Percentiles rank a stretch among this genome's conserved stretches.
Evolutionary conservation across 2,113 vertebrate species (phyloP).

Genomic region (Prochilodus magdalenae): DNA sequence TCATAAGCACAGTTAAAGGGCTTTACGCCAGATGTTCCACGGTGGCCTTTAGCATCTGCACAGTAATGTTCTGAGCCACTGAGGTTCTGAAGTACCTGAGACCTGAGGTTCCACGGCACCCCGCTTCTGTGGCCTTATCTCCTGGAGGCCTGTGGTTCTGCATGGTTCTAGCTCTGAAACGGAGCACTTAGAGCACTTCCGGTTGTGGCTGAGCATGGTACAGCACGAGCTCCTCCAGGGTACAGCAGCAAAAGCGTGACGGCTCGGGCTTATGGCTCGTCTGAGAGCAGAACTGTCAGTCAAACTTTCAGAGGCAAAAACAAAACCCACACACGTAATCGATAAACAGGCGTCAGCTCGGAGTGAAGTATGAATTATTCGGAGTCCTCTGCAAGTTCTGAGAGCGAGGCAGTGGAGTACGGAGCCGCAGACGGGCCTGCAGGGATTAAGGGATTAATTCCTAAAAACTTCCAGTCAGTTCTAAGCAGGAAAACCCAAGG

Average conservation of each 20-base stretch:
- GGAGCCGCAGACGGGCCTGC: neutral
- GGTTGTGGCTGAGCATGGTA: constrained; percentile 43
- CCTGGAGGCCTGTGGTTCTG: constrained; percentile 64
- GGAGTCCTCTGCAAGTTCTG: too few species aligned
- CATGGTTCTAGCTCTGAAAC: constrained; percentile 64
- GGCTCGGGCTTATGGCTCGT: constrained; percentile 58
- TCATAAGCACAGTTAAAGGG: too few species aligned
- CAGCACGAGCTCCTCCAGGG: constrained; percentile 61
- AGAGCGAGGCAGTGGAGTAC: too few species aligned
- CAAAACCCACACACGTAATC: neutral
- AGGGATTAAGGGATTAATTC: neutral
- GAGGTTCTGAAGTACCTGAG: constrained; percentile 42
- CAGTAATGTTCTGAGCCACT: neutral
- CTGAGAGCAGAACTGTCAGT: constrained; percentile 25
- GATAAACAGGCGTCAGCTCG: too few species aligned
- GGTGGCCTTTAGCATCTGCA: neutral
- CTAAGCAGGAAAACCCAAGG: too few species aligned
- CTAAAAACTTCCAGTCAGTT: too few species aligned
- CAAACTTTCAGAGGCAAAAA: neutral
- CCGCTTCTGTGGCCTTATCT: constrained; percentile 36
- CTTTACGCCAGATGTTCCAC: too few species aligned
- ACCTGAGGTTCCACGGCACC: constrained; percentile 54
- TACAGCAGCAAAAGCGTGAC: constrained; percentile 60
- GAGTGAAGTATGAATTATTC: too few species aligned
- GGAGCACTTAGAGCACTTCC: constrained; percentile 61